Conservation (phyloP, 2,888 invertebrate genomes). For the Dryocosmus kuriphilus region DNA sequence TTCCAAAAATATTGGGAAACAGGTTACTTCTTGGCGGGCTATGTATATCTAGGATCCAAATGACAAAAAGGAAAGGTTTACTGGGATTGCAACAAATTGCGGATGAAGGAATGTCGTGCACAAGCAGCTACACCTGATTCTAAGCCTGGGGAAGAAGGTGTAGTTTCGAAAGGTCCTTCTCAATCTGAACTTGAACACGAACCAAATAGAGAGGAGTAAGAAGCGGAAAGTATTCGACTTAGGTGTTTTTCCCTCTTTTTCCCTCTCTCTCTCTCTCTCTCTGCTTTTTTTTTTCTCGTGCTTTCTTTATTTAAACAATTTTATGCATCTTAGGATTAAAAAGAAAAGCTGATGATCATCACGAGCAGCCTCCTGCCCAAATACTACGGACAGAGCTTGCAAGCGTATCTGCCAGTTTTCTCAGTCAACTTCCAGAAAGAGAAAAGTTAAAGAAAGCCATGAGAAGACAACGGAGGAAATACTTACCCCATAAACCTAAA, state of each 20-base stretch:
- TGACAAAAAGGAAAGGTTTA: constrained; percentile 5
- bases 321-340: not conserved
- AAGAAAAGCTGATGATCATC: constrained; percentile 30
- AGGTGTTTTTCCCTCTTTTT: too few species aligned
- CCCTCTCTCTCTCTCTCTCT: too few species aligned
- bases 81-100: constrained; percentile 30
- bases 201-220: not conserved
- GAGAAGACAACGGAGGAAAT: constrained; percentile 4
- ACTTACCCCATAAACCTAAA: constrained; percentile 26
- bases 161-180: constrained; percentile 9
- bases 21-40: constrained; percentile 26
- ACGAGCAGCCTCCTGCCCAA: constrained; percentile 25
- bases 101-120: not conserved
- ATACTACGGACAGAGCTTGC: constrained; percentile 8
- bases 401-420: not conserved
- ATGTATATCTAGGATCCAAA: constrained; percentile 11
- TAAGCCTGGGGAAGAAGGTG: not conserved
- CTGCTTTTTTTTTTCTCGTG: too few species aligned
- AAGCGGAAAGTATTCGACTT: not conserved
- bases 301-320: not conserved
- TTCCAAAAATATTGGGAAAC: not conserved
- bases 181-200: not conserved
- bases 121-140: not conserved
- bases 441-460: constrained; percentile 32
- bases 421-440: constrained; percentile 22